phyloP scores from a whole-genome alignment of 2,797 vertebrate species.

The Anguilla marmorata region DNA sequence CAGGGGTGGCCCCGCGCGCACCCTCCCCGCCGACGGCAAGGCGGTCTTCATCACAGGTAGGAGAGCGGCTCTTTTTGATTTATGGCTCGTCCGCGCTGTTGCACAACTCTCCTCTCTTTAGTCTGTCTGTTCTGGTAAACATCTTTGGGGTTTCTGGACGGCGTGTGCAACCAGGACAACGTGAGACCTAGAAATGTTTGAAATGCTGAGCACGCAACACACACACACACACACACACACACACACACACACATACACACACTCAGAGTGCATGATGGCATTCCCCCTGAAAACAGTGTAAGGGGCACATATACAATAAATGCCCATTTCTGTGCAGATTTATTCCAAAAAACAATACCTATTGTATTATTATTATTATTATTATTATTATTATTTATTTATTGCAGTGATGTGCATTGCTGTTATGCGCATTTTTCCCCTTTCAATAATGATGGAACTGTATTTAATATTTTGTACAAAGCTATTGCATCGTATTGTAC shows the following conservation, averaged over 20 bases:
- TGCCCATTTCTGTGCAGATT: not conserved
- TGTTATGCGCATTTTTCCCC: not conserved
- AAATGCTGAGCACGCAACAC: not conserved
- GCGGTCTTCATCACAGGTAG: slow-evolving; percentile 75
- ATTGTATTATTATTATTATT: not conserved
- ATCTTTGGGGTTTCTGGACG: not conserved
- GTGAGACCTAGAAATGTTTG: not conserved
- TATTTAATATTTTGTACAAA: not conserved
- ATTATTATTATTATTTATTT: not conserved
- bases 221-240: not conserved
- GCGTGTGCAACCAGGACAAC: not conserved
- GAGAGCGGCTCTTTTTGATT: not conserved
- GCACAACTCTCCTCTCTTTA: not conserved
- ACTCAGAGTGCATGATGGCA: not conserved
- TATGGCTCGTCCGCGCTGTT: slow-evolving; percentile 27
- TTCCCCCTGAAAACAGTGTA: not conserved
- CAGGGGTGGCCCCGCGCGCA: slow-evolving; percentile 35
- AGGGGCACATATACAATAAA: not conserved
- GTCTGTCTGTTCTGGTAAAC: not conserved
- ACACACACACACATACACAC: not conserved
- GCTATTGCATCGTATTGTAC: not conserved
- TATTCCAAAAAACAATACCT: not conserved
- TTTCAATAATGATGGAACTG: not conserved
- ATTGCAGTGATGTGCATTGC: not conserved
- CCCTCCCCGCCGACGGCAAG: slow-evolving; percentile 60